These are phyloP conservation scores for Neomorphus geoffroyi DNA, from an alignment of 2,797 vertebrate genomes.

Conservation along the genomic window DNA sequence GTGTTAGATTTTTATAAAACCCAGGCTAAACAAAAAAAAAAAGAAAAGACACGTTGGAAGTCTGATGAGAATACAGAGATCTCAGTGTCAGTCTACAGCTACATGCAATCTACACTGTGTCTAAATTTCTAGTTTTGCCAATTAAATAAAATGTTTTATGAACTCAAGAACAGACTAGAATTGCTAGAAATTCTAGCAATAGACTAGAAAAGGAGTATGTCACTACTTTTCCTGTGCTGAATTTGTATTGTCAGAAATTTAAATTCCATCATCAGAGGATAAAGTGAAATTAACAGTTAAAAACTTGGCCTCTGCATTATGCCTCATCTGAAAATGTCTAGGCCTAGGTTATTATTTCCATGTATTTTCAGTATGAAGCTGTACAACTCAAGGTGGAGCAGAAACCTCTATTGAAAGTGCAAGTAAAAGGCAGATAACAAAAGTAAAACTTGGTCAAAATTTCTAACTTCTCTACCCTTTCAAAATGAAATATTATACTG, in stretches of 20 bases:
- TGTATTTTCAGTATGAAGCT: background rate
- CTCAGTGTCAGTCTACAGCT: background rate
- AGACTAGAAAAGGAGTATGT: too few species aligned
- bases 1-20: background rate
- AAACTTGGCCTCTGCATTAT: background rate
- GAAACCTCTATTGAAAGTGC: background rate
- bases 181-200: too few species aligned
- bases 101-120: background rate
- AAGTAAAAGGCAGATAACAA: background rate
- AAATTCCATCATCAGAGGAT: accelerated
- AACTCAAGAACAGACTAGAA: background rate
- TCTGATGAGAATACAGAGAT: background rate
- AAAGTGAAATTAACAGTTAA: background rate
- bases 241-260: background rate
- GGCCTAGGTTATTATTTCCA: background rate
- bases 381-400: background rate
- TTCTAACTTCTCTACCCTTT: background rate
- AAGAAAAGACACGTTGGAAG: background rate
- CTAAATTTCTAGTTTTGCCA: background rate
- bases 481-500: background rate
- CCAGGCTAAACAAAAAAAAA: background rate
- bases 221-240: background rate
- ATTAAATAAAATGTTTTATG: background rate
- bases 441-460: background rate
- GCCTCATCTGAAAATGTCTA: background rate